A percentile compares a stretch with the other conserved stretches of the same genome.
Evolutionary conservation across 2,888 invertebrate genomes (phyloP).

Genomic region (Chalcosyrphus nemorum): DNA sequence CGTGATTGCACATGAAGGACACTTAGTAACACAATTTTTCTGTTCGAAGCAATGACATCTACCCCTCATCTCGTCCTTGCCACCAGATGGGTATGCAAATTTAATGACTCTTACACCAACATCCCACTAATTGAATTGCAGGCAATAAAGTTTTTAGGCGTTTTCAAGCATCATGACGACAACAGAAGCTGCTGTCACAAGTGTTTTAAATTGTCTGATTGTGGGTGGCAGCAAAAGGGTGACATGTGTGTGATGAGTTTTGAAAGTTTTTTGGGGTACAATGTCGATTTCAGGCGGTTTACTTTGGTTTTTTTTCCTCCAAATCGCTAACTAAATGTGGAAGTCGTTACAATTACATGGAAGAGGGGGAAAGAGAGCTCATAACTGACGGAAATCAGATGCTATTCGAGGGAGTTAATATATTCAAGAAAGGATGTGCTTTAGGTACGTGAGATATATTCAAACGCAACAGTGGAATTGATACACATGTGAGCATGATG

Average conservation of each 20-base stretch:
- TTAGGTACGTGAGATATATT: constrained; percentile 28
- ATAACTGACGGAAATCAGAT: constrained; percentile 55
- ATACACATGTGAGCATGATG: background rate
- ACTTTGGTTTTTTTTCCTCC: constrained; percentile 2
- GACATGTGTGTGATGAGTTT: constrained; percentile 57
- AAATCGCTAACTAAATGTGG: constrained; percentile 53
- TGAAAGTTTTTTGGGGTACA: constrained; percentile 7
- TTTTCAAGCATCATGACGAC: constrained; percentile 43
- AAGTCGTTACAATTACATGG: constrained; percentile 67
- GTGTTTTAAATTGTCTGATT: constrained; percentile 69
- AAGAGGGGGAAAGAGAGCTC: constrained; percentile 28
- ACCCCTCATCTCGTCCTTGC: background rate
- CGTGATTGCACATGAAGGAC: constrained; percentile 67
- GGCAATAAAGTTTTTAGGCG: constrained; percentile 72
- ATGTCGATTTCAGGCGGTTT: background rate
- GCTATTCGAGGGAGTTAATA: constrained; percentile 48
- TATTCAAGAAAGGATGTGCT: constrained; percentile 22
- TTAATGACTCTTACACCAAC: constrained; percentile 73
- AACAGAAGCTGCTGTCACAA: constrained; percentile 55
- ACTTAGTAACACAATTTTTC: constrained; percentile 53
- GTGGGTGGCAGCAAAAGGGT: constrained; percentile 31
- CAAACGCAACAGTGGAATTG: constrained; percentile 14
- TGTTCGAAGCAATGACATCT: constrained; percentile 30
- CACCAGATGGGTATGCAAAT: constrained; percentile 71
- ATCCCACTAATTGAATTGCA: constrained; percentile 73